These are phyloP conservation scores for Portevinia maculata DNA, from an alignment of 2,888 invertebrate genomes.

Conservation along the genomic window DNA sequence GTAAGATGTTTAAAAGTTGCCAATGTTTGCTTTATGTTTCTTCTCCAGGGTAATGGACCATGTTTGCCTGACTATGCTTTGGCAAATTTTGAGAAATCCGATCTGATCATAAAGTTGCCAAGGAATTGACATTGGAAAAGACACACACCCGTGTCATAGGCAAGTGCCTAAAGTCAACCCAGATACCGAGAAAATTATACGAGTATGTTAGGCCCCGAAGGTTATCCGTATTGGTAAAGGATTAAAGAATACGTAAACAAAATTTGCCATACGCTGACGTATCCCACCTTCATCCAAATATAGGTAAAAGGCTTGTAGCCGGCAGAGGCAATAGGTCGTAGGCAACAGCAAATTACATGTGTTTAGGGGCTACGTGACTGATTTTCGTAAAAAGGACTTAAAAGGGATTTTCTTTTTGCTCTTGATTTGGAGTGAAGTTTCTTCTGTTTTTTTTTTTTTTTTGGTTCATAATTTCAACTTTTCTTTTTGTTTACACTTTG, in stretches of 20 bases:
- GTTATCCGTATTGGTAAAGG: slow-evolving; percentile 49
- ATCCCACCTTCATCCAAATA: slow-evolving; percentile 37
- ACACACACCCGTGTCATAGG: background rate
- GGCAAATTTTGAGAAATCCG: slow-evolving; percentile 55
- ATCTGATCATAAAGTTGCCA: slow-evolving; percentile 58
- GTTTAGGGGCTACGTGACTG: slow-evolving; percentile 64
- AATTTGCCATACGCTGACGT: slow-evolving; percentile 13
- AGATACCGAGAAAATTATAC: slow-evolving; percentile 31
- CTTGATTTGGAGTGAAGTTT: background rate
- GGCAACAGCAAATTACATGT: slow-evolving; percentile 66
- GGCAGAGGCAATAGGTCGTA: slow-evolving; percentile 22
- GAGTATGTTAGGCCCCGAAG: background rate
- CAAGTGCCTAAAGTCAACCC: slow-evolving; percentile 8
- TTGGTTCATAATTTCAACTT: slow-evolving; percentile 8
- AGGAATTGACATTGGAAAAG: slow-evolving; percentile 37
- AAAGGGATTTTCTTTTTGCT: slow-evolving; percentile 1
- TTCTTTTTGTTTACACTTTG: slow-evolving; percentile 40
- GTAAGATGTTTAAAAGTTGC: slow-evolving; percentile 13
- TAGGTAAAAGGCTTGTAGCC: slow-evolving; percentile 19
- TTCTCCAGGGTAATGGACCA: slow-evolving; percentile 23
- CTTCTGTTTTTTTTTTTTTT: slow-evolving; percentile 1
- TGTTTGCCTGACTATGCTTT: slow-evolving; percentile 57
- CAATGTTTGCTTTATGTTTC: slow-evolving; percentile 22
- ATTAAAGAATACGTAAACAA: slow-evolving; percentile 62
- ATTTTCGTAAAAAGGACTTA: slow-evolving; percentile 52